Base-by-base conservation (phyloP, 2,797 vertebrate species). In the Lithobates sylvaticus region DNA sequence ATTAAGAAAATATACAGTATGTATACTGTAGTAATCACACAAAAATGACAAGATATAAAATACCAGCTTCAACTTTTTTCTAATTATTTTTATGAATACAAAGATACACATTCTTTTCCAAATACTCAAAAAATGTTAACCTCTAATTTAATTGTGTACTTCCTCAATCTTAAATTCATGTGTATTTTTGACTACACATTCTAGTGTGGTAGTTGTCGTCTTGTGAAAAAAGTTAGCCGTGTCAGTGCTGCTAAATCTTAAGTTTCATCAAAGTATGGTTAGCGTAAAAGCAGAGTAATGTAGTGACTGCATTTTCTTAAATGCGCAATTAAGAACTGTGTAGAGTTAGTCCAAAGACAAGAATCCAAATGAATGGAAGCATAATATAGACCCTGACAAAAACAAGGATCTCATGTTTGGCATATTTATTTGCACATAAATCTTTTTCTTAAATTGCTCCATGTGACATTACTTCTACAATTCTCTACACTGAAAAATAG, bases 381-480 rank as follows among this genome's bases (percentile, higher is more conserved):
- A 23, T 61, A 6, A 58, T 58, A n/a, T 61, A 61, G 54, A 61
- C 6, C 5, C 21, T 61, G 21, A 23, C 54, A 6, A 61, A 23
- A 61, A 23, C 21, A n/a, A 2, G 7, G 54, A 23, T 61, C 54
- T 61, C 54, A n/a, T 61, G 54, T 61, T n/a, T 23, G n/a, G 72
- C 39, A 32, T 10, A 71, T 61, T n/a, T 61, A 61, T 61, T 61
- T 61, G 54, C 54, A 64, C 64, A 88, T 27, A 84, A 87, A 84
- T 44, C 29, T 32, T 86, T 44, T 76, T 69, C 61, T 0, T 3
- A 58, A 78, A 39, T n/a, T 36, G 76, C 1, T 58, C 86, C 65
- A 26, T 8, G 29, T 47, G 88, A 72, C 86, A 90, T 89, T 90
- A 88, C 89, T 93, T 95, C 91, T 92, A 92, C 93, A 93, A 92